These are phyloP conservation scores for Epicampocera succincta DNA, from an alignment of 2,888 invertebrate species.

Conservation along the genomic window DNA sequence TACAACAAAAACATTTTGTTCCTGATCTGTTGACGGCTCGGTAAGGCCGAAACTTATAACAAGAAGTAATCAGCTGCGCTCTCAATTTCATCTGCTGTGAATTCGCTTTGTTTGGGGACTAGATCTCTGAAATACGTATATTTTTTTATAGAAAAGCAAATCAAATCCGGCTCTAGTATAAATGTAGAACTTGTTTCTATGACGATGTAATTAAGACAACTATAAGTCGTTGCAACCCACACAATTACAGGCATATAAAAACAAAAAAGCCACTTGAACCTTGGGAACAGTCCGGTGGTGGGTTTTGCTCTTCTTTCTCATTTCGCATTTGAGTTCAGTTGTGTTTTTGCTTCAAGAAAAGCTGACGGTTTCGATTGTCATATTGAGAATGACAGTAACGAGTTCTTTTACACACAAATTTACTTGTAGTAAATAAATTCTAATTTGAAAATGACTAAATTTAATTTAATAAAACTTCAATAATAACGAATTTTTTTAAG, in stretches of 20 bases:
- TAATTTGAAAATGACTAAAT: background rate
- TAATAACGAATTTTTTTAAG: constrained; percentile 9
- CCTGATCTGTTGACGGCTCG: too few species aligned
- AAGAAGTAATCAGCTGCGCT: too few species aligned
- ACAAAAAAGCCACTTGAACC: background rate
- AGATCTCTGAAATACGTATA: too few species aligned
- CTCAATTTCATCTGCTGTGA: too few species aligned
- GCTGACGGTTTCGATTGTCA: background rate
- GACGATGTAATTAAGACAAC: background rate
- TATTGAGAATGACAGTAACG: constrained; percentile 31
- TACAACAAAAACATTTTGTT: too few species aligned
- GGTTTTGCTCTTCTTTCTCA: background rate
- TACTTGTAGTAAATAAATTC: background rate
- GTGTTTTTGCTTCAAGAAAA: background rate
- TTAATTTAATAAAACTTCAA: background rate
- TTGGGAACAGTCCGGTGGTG: background rate
- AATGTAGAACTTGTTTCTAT: too few species aligned
- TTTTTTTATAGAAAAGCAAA: too few species aligned
- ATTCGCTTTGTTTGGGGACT: too few species aligned
- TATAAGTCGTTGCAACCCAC: constrained; percentile 1
- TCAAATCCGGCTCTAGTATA: too few species aligned
- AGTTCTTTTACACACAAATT: background rate
- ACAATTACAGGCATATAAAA: background rate
- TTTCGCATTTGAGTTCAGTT: constrained; percentile 7
- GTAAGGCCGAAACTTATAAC: too few species aligned